A percentile compares a stretch with the other conserved stretches of the same genome.
Conservation (phyloP, 2,797 vertebrate species). For the Prunella strophiata region DNA sequence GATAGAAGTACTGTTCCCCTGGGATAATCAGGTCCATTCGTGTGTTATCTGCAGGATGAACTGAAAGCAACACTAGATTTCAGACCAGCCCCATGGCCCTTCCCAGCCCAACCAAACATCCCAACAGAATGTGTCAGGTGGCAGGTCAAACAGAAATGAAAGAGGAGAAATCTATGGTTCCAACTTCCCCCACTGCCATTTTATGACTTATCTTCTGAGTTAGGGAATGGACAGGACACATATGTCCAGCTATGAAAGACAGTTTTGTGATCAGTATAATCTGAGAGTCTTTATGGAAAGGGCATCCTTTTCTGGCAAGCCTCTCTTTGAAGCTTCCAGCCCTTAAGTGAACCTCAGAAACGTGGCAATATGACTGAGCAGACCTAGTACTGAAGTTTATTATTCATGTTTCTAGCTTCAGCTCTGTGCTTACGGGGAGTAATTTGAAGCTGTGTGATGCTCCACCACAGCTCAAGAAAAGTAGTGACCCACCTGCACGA, state of each 20-base stretch:
- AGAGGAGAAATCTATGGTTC: neutral
- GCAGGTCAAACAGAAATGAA: neutral
- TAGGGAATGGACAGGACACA: neutral
- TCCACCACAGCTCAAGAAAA: neutral
- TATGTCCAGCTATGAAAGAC: neutral
- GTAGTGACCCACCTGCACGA: neutral
- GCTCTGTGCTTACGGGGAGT: neutral
- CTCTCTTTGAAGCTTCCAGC: neutral
- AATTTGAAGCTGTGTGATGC: neutral
- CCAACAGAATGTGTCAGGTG: neutral
- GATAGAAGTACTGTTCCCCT: constrained; percentile 97
- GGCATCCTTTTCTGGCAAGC: neutral
- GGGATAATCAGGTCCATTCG: constrained; percentile 96
- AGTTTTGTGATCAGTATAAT: neutral
- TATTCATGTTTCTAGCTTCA: neutral
- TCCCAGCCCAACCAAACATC: neutral
- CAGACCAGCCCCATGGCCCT: neutral
- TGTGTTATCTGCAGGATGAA: constrained; percentile 92
- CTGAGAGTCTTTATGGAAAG: neutral
- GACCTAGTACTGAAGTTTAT: neutral
- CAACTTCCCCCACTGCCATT: neutral
- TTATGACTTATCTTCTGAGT: neutral
- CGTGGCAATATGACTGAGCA: neutral
- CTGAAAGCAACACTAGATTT: constrained; percentile 72
- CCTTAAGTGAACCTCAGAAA: neutral